These are phyloP conservation scores for Intellagama lesueurii DNA, from an alignment of 2,797 vertebrate genomes.

Conservation along the genomic window DNA sequence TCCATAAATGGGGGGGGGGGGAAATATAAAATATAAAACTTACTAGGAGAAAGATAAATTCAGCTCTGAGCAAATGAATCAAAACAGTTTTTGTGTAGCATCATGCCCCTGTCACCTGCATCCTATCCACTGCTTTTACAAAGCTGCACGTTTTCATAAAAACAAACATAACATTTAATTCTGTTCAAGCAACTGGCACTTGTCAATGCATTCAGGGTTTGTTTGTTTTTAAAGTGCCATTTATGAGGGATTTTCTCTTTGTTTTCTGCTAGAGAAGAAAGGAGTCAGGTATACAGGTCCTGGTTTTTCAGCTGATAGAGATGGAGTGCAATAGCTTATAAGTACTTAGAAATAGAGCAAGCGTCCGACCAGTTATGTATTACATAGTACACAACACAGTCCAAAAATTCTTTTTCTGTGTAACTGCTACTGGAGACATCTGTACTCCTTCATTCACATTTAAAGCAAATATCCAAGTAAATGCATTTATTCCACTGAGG, in stretches of 20 bases:
- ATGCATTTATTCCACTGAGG: constrained; percentile 1
- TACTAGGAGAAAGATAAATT: constrained; percentile 52
- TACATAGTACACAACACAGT: not conserved
- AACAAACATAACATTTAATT: not conserved
- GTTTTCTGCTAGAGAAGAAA: not conserved
- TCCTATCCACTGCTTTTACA: constrained; percentile 14
- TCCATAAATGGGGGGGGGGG: not conserved
- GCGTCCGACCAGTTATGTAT: not conserved
- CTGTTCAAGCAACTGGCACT: not conserved
- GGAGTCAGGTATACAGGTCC: not conserved
- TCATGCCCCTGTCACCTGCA: not conserved
- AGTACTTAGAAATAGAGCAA: not conserved
- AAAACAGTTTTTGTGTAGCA: constrained; percentile 2
- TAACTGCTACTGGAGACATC: not conserved
- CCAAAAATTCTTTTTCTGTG: constrained; percentile 1
- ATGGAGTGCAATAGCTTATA: not conserved
- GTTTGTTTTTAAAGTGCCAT: not conserved
- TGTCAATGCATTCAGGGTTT: not conserved
- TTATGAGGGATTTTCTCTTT: not conserved
- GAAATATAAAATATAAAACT: constrained; percentile 34
- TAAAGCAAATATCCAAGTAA: not conserved
- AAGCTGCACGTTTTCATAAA: not conserved
- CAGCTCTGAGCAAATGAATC: constrained; percentile 3
- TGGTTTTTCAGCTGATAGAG: not conserved
- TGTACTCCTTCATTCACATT: not conserved